Conservation (phyloP, 2,113 vertebrate species). For the Deroptyus accipitrinus region DNA sequence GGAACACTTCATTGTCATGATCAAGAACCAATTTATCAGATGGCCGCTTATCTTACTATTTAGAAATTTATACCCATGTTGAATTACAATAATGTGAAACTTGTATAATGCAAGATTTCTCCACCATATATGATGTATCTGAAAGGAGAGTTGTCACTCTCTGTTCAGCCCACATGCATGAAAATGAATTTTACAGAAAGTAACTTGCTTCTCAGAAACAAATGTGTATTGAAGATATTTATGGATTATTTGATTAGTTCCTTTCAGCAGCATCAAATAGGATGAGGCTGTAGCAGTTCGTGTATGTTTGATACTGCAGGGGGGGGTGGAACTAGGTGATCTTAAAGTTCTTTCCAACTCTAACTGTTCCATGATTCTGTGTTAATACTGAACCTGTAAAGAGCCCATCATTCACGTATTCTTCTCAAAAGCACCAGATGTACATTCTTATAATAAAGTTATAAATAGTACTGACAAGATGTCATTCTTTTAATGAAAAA, state of each 20-base stretch:
- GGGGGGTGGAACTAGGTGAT: neutral
- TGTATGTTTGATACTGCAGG: conserved; percentile 42
- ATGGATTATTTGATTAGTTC: conserved; percentile 19
- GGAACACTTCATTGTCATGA: neutral
- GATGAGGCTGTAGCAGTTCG: neutral
- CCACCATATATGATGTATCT: accelerated
- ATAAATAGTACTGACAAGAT: conserved; percentile 64
- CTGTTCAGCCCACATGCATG: neutral
- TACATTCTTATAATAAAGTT: conserved; percentile 63
- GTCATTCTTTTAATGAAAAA: conserved; percentile 60
- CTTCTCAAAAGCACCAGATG: conserved; percentile 59
- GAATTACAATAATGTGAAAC: neutral
- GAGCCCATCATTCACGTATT: conserved; percentile 60
- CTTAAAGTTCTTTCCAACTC: neutral
- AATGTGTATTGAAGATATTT: neutral
- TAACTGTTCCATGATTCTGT: neutral
- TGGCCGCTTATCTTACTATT: neutral
- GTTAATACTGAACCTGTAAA: conserved; percentile 28
- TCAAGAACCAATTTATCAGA: neutral
- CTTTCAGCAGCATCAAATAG: conserved; percentile 8
- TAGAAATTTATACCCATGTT: neutral
- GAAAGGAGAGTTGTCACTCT: neutral
- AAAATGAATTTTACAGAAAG: conserved; percentile 2
- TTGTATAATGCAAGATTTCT: neutral
- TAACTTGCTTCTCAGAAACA: neutral